Conservation (phyloP, 2,797 vertebrate genomes). For the Enoplosus armatus region DNA sequence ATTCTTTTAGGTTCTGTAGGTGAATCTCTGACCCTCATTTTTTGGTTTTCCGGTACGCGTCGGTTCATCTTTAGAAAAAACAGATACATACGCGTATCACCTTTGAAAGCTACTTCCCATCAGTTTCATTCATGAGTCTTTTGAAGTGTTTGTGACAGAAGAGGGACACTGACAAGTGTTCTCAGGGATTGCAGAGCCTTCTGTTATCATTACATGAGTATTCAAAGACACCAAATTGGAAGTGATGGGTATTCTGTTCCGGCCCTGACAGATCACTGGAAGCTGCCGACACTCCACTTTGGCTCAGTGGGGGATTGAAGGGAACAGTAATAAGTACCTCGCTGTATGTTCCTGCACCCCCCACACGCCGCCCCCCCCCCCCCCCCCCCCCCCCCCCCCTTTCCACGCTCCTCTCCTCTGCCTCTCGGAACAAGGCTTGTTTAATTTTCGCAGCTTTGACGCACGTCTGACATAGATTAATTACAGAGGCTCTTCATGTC, state of each 20-base stretch:
- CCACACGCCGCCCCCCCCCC: background rate
- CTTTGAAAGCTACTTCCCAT: background rate
- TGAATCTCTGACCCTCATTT: background rate
- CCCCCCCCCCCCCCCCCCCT: slow-evolving; percentile 9
- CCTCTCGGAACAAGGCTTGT: slow-evolving; percentile 42
- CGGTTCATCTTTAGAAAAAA: background rate
- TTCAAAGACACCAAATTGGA: background rate
- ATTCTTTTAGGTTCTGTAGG: background rate
- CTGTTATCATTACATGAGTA: background rate
- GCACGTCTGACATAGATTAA: slow-evolving; percentile 70
- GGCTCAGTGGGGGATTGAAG: slow-evolving; percentile 37
- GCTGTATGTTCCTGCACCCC: background rate
- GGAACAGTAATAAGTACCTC: slow-evolving; percentile 48
- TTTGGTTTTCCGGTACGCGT: background rate
- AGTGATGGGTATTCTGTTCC: slow-evolving; percentile 17
- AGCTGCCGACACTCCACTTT: slow-evolving; percentile 33
- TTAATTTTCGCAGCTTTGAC: slow-evolving; percentile 69
- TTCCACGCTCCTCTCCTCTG: slow-evolving; percentile 2
- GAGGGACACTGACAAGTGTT: background rate
- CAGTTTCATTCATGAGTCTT: background rate
- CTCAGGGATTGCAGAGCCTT: background rate
- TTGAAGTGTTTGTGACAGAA: too few species aligned
- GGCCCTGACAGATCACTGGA: slow-evolving; percentile 29
- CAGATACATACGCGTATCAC: background rate
- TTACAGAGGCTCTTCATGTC: slow-evolving; percentile 65